These are phyloP conservation scores for Dysdera silvatica DNA, from an alignment of 1,140 invertebrate species.

Conservation along the genomic window DNA sequence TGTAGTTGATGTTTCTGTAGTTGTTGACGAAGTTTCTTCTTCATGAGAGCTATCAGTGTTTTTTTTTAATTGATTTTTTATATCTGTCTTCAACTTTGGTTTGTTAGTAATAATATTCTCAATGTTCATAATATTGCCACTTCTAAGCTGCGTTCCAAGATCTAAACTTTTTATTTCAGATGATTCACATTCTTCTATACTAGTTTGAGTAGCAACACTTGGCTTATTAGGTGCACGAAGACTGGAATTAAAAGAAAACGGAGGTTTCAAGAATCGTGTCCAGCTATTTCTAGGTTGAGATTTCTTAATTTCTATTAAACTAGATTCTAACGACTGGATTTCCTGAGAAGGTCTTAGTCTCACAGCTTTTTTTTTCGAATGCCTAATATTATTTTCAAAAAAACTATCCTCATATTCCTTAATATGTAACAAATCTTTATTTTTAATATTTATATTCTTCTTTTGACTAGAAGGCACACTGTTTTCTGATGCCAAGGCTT, in stretches of 20 bases:
- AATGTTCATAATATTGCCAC: constrained; percentile 18
- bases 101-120: constrained; percentile 12
- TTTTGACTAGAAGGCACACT: too few relatives aligned
- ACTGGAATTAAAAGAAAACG: constrained; percentile 23
- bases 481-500: too few relatives aligned
- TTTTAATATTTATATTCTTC: too few relatives aligned
- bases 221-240: constrained; percentile 24
- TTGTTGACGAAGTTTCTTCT: constrained; percentile 64
- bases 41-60: constrained; percentile 46
- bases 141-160: too few relatives aligned
- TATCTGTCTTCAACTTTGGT: constrained; percentile 18
- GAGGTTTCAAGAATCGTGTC: constrained; percentile 24
- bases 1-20: constrained; percentile 58
- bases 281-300: constrained; percentile 23
- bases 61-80: constrained; percentile 25
- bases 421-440: constrained; percentile 11
- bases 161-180: too few relatives aligned
- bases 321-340: constrained; percentile 13
- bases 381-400: constrained; percentile 1
- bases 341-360: constrained; percentile 11
- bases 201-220: constrained; percentile 25
- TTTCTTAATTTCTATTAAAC: constrained; percentile 22
- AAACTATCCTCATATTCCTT: constrained; percentile 18
- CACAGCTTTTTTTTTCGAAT: constrained; percentile 1
- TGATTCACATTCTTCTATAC: too few relatives aligned